Base-by-base conservation (phyloP, 2,797 vertebrate species). In the Decapterus maruadsi region DNA sequence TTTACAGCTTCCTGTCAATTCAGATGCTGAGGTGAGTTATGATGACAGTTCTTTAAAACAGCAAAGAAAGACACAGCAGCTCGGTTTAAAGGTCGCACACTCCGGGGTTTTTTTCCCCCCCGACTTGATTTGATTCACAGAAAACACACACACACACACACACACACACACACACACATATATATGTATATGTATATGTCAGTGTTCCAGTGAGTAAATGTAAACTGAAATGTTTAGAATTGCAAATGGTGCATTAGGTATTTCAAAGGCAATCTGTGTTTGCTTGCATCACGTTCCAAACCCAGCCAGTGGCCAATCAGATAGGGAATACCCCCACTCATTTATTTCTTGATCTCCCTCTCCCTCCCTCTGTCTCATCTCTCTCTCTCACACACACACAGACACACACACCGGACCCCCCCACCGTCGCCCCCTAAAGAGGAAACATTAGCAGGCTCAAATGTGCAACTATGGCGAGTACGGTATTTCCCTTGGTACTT, bases 281-380 rank as follows among this genome's bases (percentile, higher is more conserved):
- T 92, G 77, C 84, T 92, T 85, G 78, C 86, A 92, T 93, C 89
- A 84, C 22, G 68, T 90, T 94, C 87, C 94, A 94, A 92, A 82
- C 6, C 45, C 8, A 77, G 82, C 66, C 83, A 84, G 70, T 46
- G 29, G 78, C 90, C 90, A 86, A 90, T 94, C 94, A 91, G 93
- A 94, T 92, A 90, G 12, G 67, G 58, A 83, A 90, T 77, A 82
- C 75, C 80, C 81, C 68, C 56, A 53, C 54, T 81, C 59, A 65
- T 68, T 62, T 54, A 22, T 68, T 29, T 69, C 78, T 83, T 71
- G 64, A 71, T 74, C 64, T 59, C 31, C 4, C 31, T 34, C 83
- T 29, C 45, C 50, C 19, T 46, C 60, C 5, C 57, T 22, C 20
- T 26, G 1, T 26, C 26, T 26, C 26, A n/a, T 16, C 40, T 26